phyloP scores from a whole-genome alignment of 2,888 invertebrate genomes.

The Melanchra persicariae region DNA sequence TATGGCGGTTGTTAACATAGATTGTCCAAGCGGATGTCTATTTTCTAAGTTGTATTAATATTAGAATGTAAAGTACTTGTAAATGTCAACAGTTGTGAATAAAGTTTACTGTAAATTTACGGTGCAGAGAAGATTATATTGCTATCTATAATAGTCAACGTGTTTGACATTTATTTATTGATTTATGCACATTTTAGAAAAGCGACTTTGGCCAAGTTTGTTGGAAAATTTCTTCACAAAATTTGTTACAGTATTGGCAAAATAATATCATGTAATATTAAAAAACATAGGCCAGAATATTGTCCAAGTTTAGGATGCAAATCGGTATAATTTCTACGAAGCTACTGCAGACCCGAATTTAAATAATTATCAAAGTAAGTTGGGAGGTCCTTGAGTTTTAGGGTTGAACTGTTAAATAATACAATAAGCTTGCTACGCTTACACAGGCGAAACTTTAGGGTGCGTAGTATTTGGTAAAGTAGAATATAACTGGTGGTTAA shows the following conservation, averaged over 20 bases:
- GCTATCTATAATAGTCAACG: neutral
- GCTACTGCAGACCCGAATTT: conserved; percentile 54
- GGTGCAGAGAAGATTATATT: neutral
- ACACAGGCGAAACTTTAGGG: conserved; percentile 31
- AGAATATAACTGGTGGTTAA: conserved; percentile 15
- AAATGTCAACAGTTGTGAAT: conserved; percentile 16
- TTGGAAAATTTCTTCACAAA: neutral
- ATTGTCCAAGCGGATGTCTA: neutral
- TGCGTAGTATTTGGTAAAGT: conserved; percentile 36
- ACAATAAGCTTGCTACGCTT: conserved; percentile 54
- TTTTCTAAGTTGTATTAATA: conserved; percentile 14
- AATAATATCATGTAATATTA: conserved; percentile 17
- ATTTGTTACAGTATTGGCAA: neutral
- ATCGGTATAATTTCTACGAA: conserved; percentile 52
- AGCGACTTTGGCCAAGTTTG: too few relatives aligned
- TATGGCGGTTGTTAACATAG: conserved; percentile 22
- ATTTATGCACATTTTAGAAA: neutral
- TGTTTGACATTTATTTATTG: neutral
- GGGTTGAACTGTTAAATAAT: conserved; percentile 59
- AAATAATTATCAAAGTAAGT: conserved; percentile 61
- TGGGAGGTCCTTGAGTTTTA: conserved; percentile 49
- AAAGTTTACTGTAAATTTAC: conserved; percentile 19
- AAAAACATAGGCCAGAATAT: conserved; percentile 28
- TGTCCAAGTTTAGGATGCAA: conserved; percentile 55
- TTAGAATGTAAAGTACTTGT: neutral